Conservation (phyloP, 2,888 invertebrate genomes). For the Mycalesis mineus region DNA sequence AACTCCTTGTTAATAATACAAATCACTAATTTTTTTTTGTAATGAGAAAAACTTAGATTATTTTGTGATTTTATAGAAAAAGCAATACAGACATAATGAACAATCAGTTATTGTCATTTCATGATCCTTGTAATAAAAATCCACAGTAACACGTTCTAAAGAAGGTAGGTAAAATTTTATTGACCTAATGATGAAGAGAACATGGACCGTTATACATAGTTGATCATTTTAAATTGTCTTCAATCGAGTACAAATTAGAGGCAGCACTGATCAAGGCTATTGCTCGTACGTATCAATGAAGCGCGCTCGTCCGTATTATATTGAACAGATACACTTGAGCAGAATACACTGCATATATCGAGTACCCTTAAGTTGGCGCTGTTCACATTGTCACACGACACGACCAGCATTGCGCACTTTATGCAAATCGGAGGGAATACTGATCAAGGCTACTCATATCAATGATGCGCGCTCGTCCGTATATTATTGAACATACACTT, state of each 20-base stretch:
- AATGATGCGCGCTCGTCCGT: not conserved
- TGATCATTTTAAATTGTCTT: not conserved
- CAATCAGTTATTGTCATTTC: no score
- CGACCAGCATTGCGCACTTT: not conserved
- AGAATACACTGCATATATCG: not conserved
- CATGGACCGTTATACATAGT: no score
- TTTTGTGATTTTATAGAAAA: no score
- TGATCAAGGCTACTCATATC: conserved; percentile 13
- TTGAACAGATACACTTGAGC: not conserved
- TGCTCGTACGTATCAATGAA: conserved; percentile 1
- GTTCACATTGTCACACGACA: conserved; percentile 6
- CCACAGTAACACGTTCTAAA: no score
- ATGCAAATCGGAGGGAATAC: conserved; percentile 13
- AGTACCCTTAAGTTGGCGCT: not conserved
- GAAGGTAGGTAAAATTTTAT: no score
- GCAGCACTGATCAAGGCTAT: conserved; percentile 16
- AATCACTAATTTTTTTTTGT: no score
- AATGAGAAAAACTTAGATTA: no score
- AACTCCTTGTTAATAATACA: no score
- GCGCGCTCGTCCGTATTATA: not conserved
- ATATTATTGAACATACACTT: not conserved
- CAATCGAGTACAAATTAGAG: conserved; percentile 8
- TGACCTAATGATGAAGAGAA: no score
- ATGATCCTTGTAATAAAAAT: no score
- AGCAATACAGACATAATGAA: no score